phyloP scores from a whole-genome alignment of 2,113 vertebrate genomes.

The Nerophis ophidion region DNA sequence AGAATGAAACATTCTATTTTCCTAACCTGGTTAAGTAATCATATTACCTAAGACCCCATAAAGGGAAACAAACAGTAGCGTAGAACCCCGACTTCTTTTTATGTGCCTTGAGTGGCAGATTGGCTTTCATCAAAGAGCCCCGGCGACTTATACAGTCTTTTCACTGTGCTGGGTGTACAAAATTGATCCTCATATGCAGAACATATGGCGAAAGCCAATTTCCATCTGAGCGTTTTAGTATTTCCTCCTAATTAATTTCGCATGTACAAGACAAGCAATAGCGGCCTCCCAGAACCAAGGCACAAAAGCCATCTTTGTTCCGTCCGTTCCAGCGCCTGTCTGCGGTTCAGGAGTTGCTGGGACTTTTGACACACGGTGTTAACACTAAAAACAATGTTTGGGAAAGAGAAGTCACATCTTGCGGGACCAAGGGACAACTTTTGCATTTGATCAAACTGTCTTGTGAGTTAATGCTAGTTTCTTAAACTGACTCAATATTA shows the following conservation, averaged over 20 bases:
- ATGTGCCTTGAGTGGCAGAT: constrained; percentile 72
- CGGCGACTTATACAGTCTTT: constrained; percentile 64
- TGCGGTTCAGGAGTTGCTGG: constrained; percentile 53
- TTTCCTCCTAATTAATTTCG: constrained; percentile 83
- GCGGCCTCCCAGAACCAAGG: constrained; percentile 70
- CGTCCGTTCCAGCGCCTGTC: constrained; percentile 54
- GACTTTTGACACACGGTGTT: constrained; percentile 44
- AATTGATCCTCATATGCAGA: constrained; percentile 75
- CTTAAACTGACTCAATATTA: too few relatives aligned
- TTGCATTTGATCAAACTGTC: constrained; percentile 22
- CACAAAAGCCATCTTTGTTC: constrained; percentile 78
- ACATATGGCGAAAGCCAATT: constrained; percentile 80
- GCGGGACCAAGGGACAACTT: constrained; percentile 34
- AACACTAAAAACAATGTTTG: constrained; percentile 49
- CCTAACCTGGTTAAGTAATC: constrained; percentile 78
- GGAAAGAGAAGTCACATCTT: constrained; percentile 47
- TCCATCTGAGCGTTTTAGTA: constrained; percentile 80
- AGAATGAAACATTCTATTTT: constrained; percentile 76
- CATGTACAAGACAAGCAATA: constrained; percentile 76
- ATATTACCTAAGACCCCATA: constrained; percentile 73
- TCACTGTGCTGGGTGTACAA: constrained; percentile 64
- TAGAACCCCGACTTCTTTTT: constrained; percentile 63
- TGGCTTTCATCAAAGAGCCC: constrained; percentile 71
- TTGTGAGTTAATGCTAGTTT: too few relatives aligned
- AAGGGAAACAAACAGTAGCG: constrained; percentile 77